These are phyloP conservation scores for Corvus hawaiiensis DNA, from an alignment of 2,113 vertebrate species.

Conservation along the genomic window DNA sequence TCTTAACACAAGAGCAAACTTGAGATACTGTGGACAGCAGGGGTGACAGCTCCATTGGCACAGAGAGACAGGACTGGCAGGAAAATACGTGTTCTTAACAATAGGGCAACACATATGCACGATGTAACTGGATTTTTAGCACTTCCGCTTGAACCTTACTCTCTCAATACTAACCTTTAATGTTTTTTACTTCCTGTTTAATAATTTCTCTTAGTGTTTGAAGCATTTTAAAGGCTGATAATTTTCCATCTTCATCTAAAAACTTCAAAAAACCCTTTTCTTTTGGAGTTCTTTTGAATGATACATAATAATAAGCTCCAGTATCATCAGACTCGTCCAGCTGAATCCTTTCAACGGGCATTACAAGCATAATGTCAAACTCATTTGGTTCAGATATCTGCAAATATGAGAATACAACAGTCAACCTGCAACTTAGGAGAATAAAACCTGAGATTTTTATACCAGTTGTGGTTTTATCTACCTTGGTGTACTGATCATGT, in stretches of 20 bases:
- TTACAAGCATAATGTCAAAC: constrained; percentile 76
- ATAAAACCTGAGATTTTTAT: neutral
- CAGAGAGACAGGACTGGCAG: neutral
- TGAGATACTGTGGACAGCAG: neutral
- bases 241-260: constrained; percentile 40
- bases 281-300: constrained; percentile 59
- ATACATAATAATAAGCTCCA: constrained; percentile 59
- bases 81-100: neutral
- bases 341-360: constrained; percentile 50
- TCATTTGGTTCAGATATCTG: constrained; percentile 73
- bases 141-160: neutral
- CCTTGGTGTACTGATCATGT: neutral
- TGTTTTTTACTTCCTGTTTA: constrained; percentile 57
- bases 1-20: neutral
- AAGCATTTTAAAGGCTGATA: constrained; percentile 70
- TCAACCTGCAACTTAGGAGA: neutral
- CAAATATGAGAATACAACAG: neutral
- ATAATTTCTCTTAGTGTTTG: constrained; percentile 60
- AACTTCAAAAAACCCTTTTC: constrained; percentile 36
- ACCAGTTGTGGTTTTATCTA: neutral
- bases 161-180: constrained; percentile 53
- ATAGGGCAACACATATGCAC: neutral
- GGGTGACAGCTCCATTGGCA: neutral
- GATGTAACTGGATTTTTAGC: neutral
- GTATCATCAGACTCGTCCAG: constrained; percentile 26